These are phyloP conservation scores for Drosophila kanekoi DNA, from an alignment of 2,888 invertebrate genomes.

Conservation along the genomic window DNA sequence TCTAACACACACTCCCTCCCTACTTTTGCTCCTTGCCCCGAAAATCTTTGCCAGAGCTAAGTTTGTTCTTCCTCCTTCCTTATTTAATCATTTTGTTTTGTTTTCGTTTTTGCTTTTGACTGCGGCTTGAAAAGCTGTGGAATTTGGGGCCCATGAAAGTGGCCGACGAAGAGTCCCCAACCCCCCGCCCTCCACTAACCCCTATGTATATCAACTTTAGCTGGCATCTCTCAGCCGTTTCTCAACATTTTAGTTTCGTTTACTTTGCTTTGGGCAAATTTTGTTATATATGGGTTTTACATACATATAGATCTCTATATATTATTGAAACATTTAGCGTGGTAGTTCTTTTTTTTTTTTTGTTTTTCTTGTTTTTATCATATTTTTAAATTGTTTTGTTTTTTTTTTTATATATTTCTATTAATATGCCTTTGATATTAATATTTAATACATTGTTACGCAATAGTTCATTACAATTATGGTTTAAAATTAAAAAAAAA, in stretches of 20 bases:
- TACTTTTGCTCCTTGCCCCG: not conserved
- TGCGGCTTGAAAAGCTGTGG: conserved; percentile 47
- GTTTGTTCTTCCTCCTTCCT: not conserved
- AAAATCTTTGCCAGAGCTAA: conserved; percentile 7
- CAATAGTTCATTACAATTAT: conserved; percentile 72
- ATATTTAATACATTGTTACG: conserved; percentile 77
- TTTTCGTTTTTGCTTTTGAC: conserved; percentile 6
- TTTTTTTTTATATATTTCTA: conserved; percentile 62
- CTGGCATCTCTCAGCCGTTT: conserved; percentile 26
- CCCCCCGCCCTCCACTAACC: conserved; percentile 15
- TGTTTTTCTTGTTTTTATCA: conserved; percentile 35
- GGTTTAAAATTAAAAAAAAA: conserved; percentile 69
- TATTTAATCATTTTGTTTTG: not conserved
- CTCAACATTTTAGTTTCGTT: conserved; percentile 41
- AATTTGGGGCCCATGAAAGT: conserved; percentile 39
- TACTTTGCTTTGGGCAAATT: conserved; percentile 37
- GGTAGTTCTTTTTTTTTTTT: conserved; percentile 54
- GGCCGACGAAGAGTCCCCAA: conserved; percentile 33
- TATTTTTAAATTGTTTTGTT: conserved; percentile 47
- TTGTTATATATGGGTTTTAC: conserved; percentile 51
- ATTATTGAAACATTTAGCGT: conserved; percentile 77
- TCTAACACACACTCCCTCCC: conserved; percentile 10
- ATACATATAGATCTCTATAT: conserved; percentile 67
- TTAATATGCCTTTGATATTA: conserved; percentile 76
- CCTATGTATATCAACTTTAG: conserved; percentile 29